Evolutionary conservation across 1,140 invertebrate species (phyloP).

Genomic region (Telenomus remus): DNA sequence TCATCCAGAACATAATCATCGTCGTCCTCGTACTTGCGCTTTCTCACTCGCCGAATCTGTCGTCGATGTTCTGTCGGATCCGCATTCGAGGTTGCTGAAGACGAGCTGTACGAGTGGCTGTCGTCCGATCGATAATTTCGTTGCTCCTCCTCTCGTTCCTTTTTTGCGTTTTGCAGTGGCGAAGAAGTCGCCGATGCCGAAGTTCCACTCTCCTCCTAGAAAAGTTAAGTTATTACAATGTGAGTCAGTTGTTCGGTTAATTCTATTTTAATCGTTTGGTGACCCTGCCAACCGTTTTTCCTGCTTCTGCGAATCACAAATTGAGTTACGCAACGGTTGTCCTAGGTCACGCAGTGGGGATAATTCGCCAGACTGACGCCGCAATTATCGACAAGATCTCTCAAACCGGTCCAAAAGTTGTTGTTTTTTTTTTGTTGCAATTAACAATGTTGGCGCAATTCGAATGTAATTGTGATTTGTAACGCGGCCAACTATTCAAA

Average conservation of each 20-base stretch:
- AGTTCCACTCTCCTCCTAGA: constrained; percentile 64
- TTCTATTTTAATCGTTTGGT: no score
- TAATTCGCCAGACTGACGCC: neutral
- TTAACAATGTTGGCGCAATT: constrained; percentile 1
- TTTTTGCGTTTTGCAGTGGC: constrained; percentile 3
- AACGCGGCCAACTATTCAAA: no score
- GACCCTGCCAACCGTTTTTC: neutral
- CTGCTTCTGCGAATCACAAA: neutral
- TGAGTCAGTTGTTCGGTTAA: no score
- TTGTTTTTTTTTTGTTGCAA: neutral
- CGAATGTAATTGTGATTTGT: neutral
- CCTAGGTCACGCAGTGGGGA: neutral
- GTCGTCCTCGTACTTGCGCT: constrained; percentile 58
- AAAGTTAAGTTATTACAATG: constrained; percentile 1
- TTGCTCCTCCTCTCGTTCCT: constrained; percentile 5
- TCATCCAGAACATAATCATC: constrained; percentile 55
- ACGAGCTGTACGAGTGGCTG: constrained; percentile 25
- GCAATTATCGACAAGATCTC: neutral
- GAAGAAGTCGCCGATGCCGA: constrained; percentile 61
- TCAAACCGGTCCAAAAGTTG: neutral
- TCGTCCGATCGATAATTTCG: constrained; percentile 23
- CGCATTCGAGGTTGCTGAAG: constrained; percentile 3
- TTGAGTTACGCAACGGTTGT: neutral
- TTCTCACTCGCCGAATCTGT: constrained; percentile 26
- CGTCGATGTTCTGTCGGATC: constrained; percentile 14